Conservation (phyloP, 64 coral and sea anemone species). For the Stichodactyla helianthus region DNA sequence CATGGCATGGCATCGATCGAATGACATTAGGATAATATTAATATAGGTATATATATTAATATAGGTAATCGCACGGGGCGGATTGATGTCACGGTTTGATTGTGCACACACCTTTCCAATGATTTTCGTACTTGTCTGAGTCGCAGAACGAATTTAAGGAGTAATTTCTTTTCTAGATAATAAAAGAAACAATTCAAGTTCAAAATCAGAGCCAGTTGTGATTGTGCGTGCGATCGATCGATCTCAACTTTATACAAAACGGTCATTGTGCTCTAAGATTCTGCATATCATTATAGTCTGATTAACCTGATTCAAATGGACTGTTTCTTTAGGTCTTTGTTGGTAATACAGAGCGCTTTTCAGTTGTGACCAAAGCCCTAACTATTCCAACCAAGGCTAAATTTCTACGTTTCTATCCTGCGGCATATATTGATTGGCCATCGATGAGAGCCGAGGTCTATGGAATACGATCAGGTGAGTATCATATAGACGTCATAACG, state of each 20-base stretch:
- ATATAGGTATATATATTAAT: neutral
- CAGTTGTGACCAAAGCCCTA: neutral
- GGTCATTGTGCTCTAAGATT: neutral
- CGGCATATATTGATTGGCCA: neutral
- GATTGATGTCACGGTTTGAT: no score
- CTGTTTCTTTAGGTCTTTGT: neutral
- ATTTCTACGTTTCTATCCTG: conserved; percentile 10
- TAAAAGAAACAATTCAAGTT: no score
- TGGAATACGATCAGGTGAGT: neutral
- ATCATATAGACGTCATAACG: neutral
- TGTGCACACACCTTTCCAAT: no score
- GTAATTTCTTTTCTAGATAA: no score
- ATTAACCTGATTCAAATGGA: neutral
- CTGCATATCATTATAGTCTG: neutral
- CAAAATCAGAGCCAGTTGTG: no score
- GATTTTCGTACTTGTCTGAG: no score
- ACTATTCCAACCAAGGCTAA: neutral
- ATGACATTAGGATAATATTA: neutral
- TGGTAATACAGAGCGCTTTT: neutral
- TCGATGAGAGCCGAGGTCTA: conserved; percentile 11
- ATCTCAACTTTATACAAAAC: neutral
- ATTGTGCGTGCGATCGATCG: no score
- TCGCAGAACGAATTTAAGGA: no score
- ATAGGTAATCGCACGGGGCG: no score
- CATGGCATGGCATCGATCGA: neutral